Percentiles rank a stretch among this genome's conserved stretches.
Evolutionary conservation across 2,888 invertebrate species (phyloP).

Genomic region (Machimus atricapillus): DNA sequence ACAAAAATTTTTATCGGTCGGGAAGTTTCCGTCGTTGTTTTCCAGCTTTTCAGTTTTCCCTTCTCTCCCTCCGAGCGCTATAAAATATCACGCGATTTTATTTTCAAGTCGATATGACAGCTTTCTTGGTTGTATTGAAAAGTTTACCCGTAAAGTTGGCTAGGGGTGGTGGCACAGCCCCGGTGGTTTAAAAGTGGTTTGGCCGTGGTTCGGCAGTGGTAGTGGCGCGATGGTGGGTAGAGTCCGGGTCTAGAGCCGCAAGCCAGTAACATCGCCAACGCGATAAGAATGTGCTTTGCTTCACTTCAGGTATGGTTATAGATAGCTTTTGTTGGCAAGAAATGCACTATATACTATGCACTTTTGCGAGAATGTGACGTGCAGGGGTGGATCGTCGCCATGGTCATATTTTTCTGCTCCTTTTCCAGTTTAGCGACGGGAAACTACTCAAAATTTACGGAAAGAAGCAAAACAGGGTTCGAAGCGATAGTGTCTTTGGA

Average conservation of each 20-base stretch:
- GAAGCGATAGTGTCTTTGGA: not conserved
- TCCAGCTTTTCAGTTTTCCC: not conserved
- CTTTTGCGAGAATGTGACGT: not conserved
- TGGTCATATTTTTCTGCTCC: not conserved
- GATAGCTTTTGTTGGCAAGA: not conserved
- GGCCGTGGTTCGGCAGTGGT: not conserved
- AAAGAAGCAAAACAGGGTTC: not conserved
- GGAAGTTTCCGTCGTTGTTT: conserved; percentile 12
- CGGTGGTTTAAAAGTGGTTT: not conserved
- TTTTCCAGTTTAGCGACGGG: not conserved
- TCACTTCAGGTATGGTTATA: not conserved
- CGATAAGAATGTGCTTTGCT: conserved; percentile 22
- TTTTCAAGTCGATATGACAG: conserved; percentile 38
- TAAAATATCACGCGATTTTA: conserved; percentile 36
- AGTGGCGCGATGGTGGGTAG: too few species aligned
- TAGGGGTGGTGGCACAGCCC: not conserved
- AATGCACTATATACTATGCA: not conserved
- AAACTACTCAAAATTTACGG: conserved; percentile 14
- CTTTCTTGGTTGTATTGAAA: conserved; percentile 32
- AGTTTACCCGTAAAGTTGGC: conserved; percentile 28
- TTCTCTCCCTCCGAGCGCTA: not conserved
- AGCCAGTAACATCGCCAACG: conserved; percentile 14
- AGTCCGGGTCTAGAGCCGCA: not conserved
- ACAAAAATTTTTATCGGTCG: conserved; percentile 26
- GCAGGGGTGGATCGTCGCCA: not conserved